Conservation (phyloP, 2,888 invertebrate species). For the Tillus elongatus region DNA sequence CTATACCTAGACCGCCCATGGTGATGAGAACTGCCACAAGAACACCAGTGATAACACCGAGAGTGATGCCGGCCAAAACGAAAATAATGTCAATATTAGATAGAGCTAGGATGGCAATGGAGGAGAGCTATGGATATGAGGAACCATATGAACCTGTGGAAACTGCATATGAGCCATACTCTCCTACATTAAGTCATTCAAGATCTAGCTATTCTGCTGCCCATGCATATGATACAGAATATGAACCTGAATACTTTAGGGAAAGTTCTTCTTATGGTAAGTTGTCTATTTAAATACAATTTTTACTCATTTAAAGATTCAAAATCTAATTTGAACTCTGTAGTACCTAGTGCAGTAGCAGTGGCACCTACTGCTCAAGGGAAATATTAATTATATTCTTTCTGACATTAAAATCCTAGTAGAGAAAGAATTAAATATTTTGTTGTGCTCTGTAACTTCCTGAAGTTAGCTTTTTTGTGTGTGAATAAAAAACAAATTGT, state of each 20-base stretch:
- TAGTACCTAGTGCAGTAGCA: too few relatives aligned
- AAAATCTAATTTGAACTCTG: too few relatives aligned
- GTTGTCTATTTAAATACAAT: too few relatives aligned
- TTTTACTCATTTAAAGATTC: too few relatives aligned
- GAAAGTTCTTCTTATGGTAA: conserved; percentile 32
- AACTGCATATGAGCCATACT: conserved; percentile 31
- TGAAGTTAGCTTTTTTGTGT: too few relatives aligned
- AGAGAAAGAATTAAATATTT: too few relatives aligned
- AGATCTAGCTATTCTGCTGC: conserved; percentile 30
- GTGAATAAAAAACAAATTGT: too few relatives aligned
- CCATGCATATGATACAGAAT: conserved; percentile 35
- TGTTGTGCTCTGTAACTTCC: too few relatives aligned
- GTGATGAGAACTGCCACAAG: conserved; percentile 41
- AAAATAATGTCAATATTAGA: conserved; percentile 80
- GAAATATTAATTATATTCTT: too few relatives aligned
- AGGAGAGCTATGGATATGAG: conserved; percentile 60
- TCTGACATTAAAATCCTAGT: too few relatives aligned
- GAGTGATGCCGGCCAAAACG: conserved; percentile 58
- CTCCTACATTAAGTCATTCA: conserved; percentile 28
- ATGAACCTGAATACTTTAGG: conserved; percentile 43
- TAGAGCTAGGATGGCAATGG: conserved; percentile 73
- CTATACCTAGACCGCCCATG: conserved; percentile 40
- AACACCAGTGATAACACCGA: conserved; percentile 43
- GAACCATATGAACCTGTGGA: conserved; percentile 32
- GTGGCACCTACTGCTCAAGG: too few relatives aligned